Base-by-base conservation (phyloP, 2,113 vertebrate genomes). In the Xenopus tropicalis region DNA sequence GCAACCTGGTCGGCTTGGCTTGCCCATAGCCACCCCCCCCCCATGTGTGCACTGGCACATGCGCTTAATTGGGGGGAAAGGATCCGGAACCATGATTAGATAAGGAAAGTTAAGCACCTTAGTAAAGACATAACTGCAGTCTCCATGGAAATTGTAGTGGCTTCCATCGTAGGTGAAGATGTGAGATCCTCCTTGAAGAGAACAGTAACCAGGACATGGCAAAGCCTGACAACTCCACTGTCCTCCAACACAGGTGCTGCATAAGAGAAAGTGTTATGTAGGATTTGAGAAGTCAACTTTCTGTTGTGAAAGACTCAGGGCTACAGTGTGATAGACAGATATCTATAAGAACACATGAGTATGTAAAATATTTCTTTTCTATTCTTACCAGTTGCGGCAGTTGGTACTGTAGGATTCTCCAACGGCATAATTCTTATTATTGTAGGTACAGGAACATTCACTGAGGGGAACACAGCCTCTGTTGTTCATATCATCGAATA, bases 161-260 rank as follows among this genome's bases (percentile, higher is more conserved):
- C 90, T 93, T 61, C 87, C 88, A 59, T 99, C 97, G 0, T 87
- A 97, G 0, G 96, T 95, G 81, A 85, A 88, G 73, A 99, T 79
- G 68, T 99, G 95, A 1, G 94, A 85, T 10, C 95, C 96, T n/a
- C 97, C 97, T 61, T 86, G 83, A 52, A 98, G 77, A 0, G 94
- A 93, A 81, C 94, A 94, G 10, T 64, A 83, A 58, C 85, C 91
- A 66, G 90, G 86, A 81, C 94, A 95, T 69, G 90, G 78, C 2
- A 78, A 77, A 14, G 92, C 82, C 1, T 24, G 62, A 42, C 95
- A 97, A 0, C 0, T 78, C 95, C 95, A 97, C 67, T 84, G 79
- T 4, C 94, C 92, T 22, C 83, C 83, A 7, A 75, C 44, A 69
- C 94, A 97, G 2, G 81, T 79, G 59, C 94, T 96, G 82, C 23